Conservation (phyloP, 2,888 invertebrate genomes). For the Pristionchus fissidentatus region DNA sequence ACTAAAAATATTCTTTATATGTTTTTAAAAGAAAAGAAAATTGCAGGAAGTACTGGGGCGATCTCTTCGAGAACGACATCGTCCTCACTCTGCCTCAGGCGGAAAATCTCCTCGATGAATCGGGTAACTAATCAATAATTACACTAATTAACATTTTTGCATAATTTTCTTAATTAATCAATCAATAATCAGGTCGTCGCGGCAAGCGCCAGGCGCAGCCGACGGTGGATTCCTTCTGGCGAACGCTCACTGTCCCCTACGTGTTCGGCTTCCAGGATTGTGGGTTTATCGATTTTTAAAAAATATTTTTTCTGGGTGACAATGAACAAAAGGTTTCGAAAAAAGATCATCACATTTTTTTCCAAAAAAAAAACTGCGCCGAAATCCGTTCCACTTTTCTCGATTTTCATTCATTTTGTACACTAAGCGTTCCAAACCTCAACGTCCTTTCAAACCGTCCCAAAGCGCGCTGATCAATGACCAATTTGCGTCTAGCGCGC, state of each 20-base stretch:
- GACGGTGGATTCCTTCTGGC: constrained; percentile 64
- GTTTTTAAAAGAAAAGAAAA: too few species aligned
- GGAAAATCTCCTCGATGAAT: constrained; percentile 63
- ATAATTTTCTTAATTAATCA: not conserved
- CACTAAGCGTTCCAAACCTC: too few species aligned
- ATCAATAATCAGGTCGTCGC: constrained; percentile 37
- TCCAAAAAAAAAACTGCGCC: too few species aligned
- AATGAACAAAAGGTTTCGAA: too few species aligned
- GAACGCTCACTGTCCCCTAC: constrained; percentile 64
- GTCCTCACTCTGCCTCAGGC: constrained; percentile 71
- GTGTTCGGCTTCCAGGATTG: constrained; percentile 54
- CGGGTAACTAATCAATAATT: not conserved
- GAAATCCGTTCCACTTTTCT: too few species aligned
- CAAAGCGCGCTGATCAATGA: not conserved
- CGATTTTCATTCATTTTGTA: too few species aligned
- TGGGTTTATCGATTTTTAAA: not conserved
- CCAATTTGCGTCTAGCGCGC: not conserved
- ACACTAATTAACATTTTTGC: constrained; percentile 11
- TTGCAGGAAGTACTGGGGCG: constrained; percentile 61
- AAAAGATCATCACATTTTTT: too few species aligned
- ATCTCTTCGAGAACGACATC: constrained; percentile 73
- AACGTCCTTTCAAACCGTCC: too few species aligned
- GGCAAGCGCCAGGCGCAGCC: constrained; percentile 68
- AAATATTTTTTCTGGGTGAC: too few species aligned
- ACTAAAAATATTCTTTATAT: too few species aligned